Base-by-base conservation (phyloP, 2,113 vertebrate species). In the Rousettus leschenaultii region DNA sequence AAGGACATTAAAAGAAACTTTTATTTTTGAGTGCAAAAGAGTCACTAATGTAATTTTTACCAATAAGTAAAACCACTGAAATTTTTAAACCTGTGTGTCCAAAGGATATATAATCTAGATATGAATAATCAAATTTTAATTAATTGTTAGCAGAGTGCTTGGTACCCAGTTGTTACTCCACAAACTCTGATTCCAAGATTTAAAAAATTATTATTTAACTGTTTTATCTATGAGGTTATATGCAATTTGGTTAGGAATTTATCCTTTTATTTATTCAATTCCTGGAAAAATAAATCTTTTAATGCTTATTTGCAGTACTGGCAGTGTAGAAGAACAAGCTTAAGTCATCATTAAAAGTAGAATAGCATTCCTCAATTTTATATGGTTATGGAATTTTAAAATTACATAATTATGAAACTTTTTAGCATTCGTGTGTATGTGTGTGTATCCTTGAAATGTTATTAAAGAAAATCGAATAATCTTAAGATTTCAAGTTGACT, bases 61-160 rank as follows among this genome's bases (percentile, higher is more conserved):
- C 38, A 82, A 21, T 55, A 91, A 53, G 43, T 61, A 61, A 63
- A 43, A 48, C 24, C 48, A 66, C 1, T 74, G 43, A 78, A 71
- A 86, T 14, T 53, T 82, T 68, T 89, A 38, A 94, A 30, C 19
- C 19, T 55, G 8, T 83, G 35, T 85, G 45, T 33, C 11, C 3
- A 14, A 48, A 53, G 13, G n/a, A 87, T 93, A 1, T 77, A 61
- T 91, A 93, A 71, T 82, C 55, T 82, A 89, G 65, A 35, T 70
- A 38, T 45, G n/a, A 85, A 71, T 88, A n/a, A 85, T 22, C n/a
- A 82, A 61, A 83, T 94, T 79, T 82, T 84, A 63, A 83, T 84
- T 74, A 79, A 88, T 53, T 57, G 24, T 40, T 75, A 79, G n/a
- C 43, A 92, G 18, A 95, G 21, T 71, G 48, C 21, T 65, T 90